These are phyloP conservation scores for Hemibagrus guttatus DNA, from an alignment of 2,797 vertebrate genomes.

Conservation along the genomic window DNA sequence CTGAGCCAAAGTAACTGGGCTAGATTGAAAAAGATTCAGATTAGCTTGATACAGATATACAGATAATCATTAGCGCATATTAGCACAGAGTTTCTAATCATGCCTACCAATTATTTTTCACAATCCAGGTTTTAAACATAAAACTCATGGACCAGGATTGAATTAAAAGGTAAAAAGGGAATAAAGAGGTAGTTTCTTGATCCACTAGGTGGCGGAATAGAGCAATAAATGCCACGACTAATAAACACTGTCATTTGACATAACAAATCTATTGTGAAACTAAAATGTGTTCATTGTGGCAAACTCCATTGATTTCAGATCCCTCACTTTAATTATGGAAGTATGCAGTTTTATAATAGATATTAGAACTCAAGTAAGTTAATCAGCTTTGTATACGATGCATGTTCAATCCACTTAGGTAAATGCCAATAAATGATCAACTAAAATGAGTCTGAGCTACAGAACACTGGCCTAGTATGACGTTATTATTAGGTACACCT, in stretches of 20 bases:
- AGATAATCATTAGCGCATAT: too few relatives aligned
- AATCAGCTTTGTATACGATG: background rate
- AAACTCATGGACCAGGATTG: background rate
- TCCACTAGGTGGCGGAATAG: background rate
- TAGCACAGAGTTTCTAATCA: background rate
- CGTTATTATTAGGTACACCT: too few relatives aligned
- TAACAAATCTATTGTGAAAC: background rate
- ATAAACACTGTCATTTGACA: background rate
- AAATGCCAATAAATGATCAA: background rate
- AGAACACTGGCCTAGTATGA: background rate
- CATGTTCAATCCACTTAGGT: background rate
- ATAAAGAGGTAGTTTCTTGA: background rate
- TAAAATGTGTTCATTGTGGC: background rate
- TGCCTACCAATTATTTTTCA: background rate
- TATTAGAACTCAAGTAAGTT: background rate
- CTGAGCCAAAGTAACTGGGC: constrained; percentile 87
- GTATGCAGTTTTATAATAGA: background rate
- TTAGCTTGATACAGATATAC: too few relatives aligned
- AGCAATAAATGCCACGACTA: background rate
- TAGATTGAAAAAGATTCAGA: constrained; percentile 57
- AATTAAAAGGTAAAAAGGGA: background rate
- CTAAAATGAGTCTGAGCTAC: background rate
- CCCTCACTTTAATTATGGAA: background rate
- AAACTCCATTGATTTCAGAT: background rate
- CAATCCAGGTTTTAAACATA: background rate